Base-by-base conservation (phyloP, 2,113 vertebrate species). In the Gasterosteus aculeatus region DNA sequence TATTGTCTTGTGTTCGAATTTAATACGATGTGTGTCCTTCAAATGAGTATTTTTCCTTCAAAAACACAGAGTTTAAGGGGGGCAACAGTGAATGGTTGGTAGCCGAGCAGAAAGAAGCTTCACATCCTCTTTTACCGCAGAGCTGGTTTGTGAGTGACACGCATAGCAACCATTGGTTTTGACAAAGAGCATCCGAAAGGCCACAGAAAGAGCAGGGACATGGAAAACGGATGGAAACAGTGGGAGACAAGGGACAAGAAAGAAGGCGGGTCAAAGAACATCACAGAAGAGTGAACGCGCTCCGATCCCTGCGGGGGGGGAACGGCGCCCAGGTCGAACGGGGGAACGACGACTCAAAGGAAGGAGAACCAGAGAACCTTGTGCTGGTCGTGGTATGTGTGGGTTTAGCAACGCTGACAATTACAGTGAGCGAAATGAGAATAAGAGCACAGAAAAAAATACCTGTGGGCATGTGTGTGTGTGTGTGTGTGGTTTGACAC, bases 61-160 rank as follows among this genome's bases (percentile, higher is more conserved):
- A 69, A 67, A 84, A 73, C 57, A 78, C 18, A 75, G 33, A 19
- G 58, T 63, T 84, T 88, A 47, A 84, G 68, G 58, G 73, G 79
- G 57, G 72, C 77, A 85, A 83, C 78, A 73, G 68, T 77, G 81
- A 77, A 65, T 71, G 87, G 88, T 75, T 90, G 69, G 70, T 86
- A 61, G 68, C 75, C 60, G 53, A 81, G 74, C 78, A 76, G 74
- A 84, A 85, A 72, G 74, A 49, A 87, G 72, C 73, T 62, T 70
- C 42, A 26, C 56, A 71, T 74, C 57, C 72, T 82, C 86, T 65
- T 88, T 58, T 88, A 29, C 77, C 63, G 46, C 72, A 41, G 67
- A 72, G 81, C 60, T 88, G 81, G 77, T 81, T 80, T 85, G 62
- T 80, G 70, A 85, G 62, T 75, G 68, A 80, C 72, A 81, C 73